A percentile compares a stretch with the other conserved stretches of the same genome.
These are phyloP conservation scores for Galeopsomyia nigrocyanea DNA, from an alignment of 2,888 invertebrate genomes.

Conservation along the genomic window DNA sequence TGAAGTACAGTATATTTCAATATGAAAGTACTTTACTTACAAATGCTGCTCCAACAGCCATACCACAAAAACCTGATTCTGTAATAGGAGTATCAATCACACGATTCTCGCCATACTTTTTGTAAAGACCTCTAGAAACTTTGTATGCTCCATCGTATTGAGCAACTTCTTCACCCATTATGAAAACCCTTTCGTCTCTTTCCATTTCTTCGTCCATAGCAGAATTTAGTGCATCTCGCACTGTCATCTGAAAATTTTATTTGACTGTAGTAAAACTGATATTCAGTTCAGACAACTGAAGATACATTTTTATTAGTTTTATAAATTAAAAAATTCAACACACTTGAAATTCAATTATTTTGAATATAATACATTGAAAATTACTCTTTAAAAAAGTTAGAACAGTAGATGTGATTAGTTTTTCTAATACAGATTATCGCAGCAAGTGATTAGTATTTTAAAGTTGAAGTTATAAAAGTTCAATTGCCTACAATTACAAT, in stretches of 20 bases:
- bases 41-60: slow-evolving; percentile 95
- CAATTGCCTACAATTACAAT: neutral
- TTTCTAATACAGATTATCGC: slow-evolving; percentile 7
- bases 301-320: neutral
- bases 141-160: slow-evolving; percentile 98
- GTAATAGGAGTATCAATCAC: slow-evolving; percentile 99
- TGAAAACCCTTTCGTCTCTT: slow-evolving; percentile 90
- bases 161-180: slow-evolving; percentile 98
- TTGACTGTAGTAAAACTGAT: neutral
- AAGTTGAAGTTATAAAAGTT: no score
- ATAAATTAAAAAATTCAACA: no score
- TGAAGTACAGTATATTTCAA: neutral
- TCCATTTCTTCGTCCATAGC: slow-evolving; percentile 98
- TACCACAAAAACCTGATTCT: slow-evolving; percentile 96
- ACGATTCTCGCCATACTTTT: slow-evolving; percentile 97
- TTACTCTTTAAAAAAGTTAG: no score
- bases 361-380: no score
- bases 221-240: slow-evolving; percentile 95
- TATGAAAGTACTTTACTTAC: slow-evolving; percentile 60
- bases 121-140: slow-evolving; percentile 94
- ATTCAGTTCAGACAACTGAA: no score
- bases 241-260: slow-evolving; percentile 81
- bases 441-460: no score
- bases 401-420: neutral
- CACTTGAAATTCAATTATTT: no score